Evolutionary conservation across 1,140 invertebrate genomes (phyloP).

Genomic region (Aphaenogaster ashmeadi): DNA sequence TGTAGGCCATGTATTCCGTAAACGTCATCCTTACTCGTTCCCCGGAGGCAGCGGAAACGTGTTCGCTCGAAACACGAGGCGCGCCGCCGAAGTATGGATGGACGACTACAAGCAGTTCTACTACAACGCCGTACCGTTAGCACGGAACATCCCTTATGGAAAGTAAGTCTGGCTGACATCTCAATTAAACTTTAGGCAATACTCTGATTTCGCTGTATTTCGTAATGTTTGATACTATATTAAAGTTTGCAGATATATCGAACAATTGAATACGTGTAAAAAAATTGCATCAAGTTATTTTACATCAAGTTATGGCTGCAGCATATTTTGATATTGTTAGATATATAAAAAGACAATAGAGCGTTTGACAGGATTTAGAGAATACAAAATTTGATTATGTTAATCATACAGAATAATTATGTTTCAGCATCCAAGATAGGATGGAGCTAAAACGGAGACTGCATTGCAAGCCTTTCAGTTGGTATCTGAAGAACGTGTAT

Average conservation of each 20-base stretch:
- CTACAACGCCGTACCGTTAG: constrained; percentile 95
- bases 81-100: constrained; percentile 98
- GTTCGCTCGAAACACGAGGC: constrained; percentile 95
- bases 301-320: not conserved
- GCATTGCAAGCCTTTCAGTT: constrained; percentile 98
- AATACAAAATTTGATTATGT: not conserved
- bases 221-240: not conserved
- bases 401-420: constrained; percentile 28
- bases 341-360: not conserved
- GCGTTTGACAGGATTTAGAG: not conserved
- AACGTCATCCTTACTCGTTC: constrained; percentile 98
- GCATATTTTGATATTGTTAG: not conserved
- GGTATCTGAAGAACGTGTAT: constrained; percentile 99
- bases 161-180: constrained; percentile 91
- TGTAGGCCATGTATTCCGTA: constrained; percentile 96
- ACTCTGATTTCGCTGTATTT: not conserved
- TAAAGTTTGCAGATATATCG: not conserved
- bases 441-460: constrained; percentile 93
- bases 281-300: not conserved
- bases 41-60: constrained; percentile 97
- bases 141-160: constrained; percentile 95
- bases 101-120: constrained; percentile 98
- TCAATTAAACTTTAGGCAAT: constrained; percentile 26
- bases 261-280: not conserved
- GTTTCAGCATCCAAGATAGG: constrained; percentile 94